Evolutionary conservation across 2,797 vertebrate genomes (phyloP).

Genomic region (Melanotaenia maccullochi): DNA sequence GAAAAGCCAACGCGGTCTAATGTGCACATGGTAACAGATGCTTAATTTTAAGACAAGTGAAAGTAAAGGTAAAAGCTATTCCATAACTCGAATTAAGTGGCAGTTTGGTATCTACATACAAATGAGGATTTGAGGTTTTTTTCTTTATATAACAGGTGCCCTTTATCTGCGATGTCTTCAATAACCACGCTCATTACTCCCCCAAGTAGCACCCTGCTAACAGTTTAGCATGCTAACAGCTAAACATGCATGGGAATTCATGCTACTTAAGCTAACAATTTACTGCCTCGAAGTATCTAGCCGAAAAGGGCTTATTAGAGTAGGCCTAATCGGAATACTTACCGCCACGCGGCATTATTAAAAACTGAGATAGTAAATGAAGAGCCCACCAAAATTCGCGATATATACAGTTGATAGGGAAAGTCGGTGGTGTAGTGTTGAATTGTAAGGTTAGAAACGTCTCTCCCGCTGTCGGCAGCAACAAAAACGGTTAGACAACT

Average conservation of each 20-base stretch:
- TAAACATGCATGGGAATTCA: constrained; percentile 53
- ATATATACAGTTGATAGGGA: not conserved
- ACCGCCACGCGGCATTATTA: constrained; percentile 85
- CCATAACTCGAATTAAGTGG: not conserved
- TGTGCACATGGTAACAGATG: constrained; percentile 36
- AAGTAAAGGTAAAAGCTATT: not conserved
- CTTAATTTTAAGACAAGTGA: not conserved
- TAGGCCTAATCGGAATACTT: constrained; percentile 46
- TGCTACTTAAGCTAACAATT: constrained; percentile 35
- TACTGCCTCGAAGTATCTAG: constrained; percentile 38
- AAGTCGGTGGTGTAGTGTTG: not conserved
- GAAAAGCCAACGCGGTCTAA: not conserved
- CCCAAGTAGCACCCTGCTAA: constrained; percentile 20
- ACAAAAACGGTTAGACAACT: not conserved
- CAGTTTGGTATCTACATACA: not conserved
- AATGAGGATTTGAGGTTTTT: not conserved
- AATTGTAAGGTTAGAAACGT: constrained; percentile 47
- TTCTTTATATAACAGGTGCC: not conserved
- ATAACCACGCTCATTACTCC: not conserved
- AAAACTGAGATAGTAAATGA: not conserved
- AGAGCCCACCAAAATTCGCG: not conserved
- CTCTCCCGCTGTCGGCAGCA: constrained; percentile 53
- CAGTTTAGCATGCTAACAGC: constrained; percentile 71
- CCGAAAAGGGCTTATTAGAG: constrained; percentile 1
- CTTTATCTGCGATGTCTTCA: not conserved